Evolutionary conservation across 2,113 vertebrate species (phyloP), one percentile per base, ranked within the genome.

Genomic region (Sciurus niger): DNA sequence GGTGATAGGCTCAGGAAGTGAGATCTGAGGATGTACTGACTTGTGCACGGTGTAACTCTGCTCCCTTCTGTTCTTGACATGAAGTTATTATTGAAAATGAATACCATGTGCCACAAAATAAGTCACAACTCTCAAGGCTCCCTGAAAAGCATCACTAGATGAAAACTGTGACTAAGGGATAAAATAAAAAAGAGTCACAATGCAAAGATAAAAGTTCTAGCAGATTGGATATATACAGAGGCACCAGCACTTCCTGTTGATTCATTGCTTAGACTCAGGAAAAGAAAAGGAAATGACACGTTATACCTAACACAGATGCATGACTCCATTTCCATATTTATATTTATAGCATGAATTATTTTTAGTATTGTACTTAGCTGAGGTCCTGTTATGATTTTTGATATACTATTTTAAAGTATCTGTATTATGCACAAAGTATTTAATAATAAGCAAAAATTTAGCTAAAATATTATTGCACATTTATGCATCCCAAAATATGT

Each of bases 11-110:
- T 65, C 53, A 28, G 60, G 17, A 92, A 94, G 72, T 92, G 28
- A 77, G 53, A 93, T 83, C 30, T 87, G 55, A 96, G 43, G 55
- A 92, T 90, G 22, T 9, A 60, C 51, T 74, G 53, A 53, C 53
- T 68, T 94, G 67, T 87, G 43, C 34, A 86, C 53, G 53, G 43
- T 76, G n/a, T 77, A 40, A 55, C 63, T 92, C 13, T 84, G 55
- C 32, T 89, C 86, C 22, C n/a, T 90, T 90, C 80, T n/a, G 46
- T 53, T 93, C 63, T 9, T 94, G 76, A 96, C 67, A 84, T 43
- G 46, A 87, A 84, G 30, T 88, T 84, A 86, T 76, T 89, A 84
- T 58, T 90, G 68, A 84, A 68, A 97, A 94, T 77, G 40, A 96
- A 84, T 30, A n/a, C 2, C 20, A 87, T 53, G 20, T 68, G 7